Percentiles rank a stretch among this genome's conserved stretches.
These are phyloP conservation scores for Cyclophora albipunctata DNA, from an alignment of 2,888 invertebrate genomes.

Conservation along the genomic window DNA sequence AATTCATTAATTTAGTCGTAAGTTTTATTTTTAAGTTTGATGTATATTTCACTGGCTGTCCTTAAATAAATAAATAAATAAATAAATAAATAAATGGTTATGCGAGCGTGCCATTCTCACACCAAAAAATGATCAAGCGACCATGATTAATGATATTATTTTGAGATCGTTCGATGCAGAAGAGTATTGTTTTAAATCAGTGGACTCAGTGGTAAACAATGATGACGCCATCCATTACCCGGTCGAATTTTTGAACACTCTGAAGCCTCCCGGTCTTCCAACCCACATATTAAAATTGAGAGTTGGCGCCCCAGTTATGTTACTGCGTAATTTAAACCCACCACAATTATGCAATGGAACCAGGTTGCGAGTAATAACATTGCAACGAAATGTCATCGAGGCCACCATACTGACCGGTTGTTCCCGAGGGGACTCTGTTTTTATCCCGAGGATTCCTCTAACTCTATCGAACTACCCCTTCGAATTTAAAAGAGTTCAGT, in stretches of 20 bases:
- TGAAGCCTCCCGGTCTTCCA: conserved; percentile 16
- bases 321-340: background rate
- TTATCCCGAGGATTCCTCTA: background rate
- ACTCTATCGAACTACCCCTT: background rate
- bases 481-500: background rate
- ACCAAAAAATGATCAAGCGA: conserved; percentile 15
- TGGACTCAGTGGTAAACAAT: conserved; percentile 13
- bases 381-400: background rate
- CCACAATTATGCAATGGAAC: background rate
- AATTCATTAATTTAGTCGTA: no score
- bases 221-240: conserved; percentile 17
- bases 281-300: conserved; percentile 3
- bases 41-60: no score
- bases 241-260: conserved; percentile 20
- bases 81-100: conserved; percentile 5
- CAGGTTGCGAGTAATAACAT: background rate
- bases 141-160: conserved; percentile 9
- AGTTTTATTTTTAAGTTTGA: no score
- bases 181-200: conserved; percentile 4
- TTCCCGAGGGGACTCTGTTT: background rate
- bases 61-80: no score
- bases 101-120: conserved; percentile 18
- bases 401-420: background rate
- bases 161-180: conserved; percentile 4
- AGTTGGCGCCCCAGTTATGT: background rate